Base-by-base conservation (phyloP, 1,140 invertebrate species). In the Neelides sp. region DNA sequence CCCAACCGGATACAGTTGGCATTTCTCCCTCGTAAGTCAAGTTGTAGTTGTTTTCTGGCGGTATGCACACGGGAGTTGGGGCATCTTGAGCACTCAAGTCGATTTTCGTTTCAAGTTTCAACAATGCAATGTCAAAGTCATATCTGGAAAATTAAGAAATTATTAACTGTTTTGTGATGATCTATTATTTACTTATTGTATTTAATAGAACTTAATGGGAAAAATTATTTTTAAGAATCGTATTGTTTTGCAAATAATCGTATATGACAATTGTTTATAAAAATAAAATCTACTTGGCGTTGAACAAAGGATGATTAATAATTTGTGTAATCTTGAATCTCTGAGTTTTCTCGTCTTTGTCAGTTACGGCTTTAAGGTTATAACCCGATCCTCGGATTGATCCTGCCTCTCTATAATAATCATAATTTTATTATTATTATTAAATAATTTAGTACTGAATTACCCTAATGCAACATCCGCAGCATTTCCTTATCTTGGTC, bases 341-440 rank as follows among this genome's bases (percentile, higher is more conserved):
- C 22, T 50, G 7, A 12, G 52, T 48, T 4, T 44, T 30, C 22
- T 58, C 56, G 19, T 54, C 48, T 10, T 19, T 35, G 36, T 58
- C 56, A 13, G 48, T 48, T n/a, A 17, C 17, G n/a, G 27, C 42
- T 1, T 12, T 17, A 1, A 48, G 4, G 8, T 58, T 45, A 24
- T 44, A 58, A 2, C 56, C 56, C 13, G 34, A 27, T 27, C 32
- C 28, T 45, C 27, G 48, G 26, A 58, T 43, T 20, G 56, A 58
- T n/a, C 51, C 52, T n/a, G 13, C 17, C 22, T 52, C 2, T 10
- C 54, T 56, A 20, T 34, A 28, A 50, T 22, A n/a, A 26, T 19
- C 3, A 28, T 27, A 30, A 15, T 30, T 15, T 15, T 5, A 20
- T 8, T 26, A 13, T 36, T 37, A 4, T 20, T 8, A 22, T 19